Evolutionary conservation across 2,113 vertebrate genomes (phyloP), one percentile per base, ranked within the genome.

Genomic region (Colinus virginianus): DNA sequence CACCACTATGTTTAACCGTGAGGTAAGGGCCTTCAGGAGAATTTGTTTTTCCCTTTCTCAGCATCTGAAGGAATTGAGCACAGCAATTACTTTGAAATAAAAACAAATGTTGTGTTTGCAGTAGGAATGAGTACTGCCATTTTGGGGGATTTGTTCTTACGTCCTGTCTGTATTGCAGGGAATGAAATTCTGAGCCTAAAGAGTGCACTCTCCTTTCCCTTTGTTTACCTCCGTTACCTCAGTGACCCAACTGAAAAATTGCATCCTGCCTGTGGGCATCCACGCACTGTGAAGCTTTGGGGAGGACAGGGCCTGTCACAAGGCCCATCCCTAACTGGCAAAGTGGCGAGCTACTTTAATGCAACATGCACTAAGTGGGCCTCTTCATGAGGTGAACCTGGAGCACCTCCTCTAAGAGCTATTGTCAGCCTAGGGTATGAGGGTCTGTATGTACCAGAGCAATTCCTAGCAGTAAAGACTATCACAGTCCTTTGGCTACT

Each of bases 1-100:
- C 95, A 74, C 90, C 76, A 38, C 95, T 96, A 55, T 89, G 94
- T 88, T 95, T 88, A 80, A 78, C 81, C 83, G 45, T 64, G 79
- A 82, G 83, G 77, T 74, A 59, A 78, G 91, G 88, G 21, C 40
- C 23, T 87, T 59, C 28, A 14, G 68, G 38, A 77, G 43, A 63
- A 1, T 34, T 72, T 66, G n/a, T 71, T 55, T 90, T 84, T 55
- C 83, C 80, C 43, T 5, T 90, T 40, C 79, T 1, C 7, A 34
- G 46, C 59, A 51, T 82, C 49, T 2, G 1, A 87, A 72, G 72
- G 72, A 88, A 46, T 5, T 9, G 70, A 80, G 81, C 40, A 8
- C 36, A 53, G 14, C 21, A 84, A 71, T 81, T 83, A 68, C 9
- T 26, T 25, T 58, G 45, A 84, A 84, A 78, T 83, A 5, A 20